phyloP scores from a whole-genome alignment of 2,113 vertebrate species.

The Nibea coibor region DNA sequence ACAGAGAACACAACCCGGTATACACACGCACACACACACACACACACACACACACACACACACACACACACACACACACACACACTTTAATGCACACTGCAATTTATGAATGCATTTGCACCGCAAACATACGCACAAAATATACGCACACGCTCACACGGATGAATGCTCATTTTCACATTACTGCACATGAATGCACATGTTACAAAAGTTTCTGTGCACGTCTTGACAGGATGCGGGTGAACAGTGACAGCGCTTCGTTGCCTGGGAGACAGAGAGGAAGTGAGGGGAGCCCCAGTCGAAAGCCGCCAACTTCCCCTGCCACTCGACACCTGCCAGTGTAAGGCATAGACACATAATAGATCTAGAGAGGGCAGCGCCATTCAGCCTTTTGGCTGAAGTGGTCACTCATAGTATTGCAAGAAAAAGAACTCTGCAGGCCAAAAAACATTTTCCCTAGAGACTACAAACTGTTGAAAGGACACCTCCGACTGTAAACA shows the following conservation, averaged over 20 bases:
- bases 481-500: no score
- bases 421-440: no score
- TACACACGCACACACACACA: neutral
- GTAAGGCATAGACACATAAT: constrained; percentile 60
- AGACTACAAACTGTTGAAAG: no score
- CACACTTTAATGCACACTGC: neutral
- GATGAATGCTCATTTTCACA: neutral
- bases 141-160: constrained; percentile 2
- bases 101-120: neutral
- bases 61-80: neutral
- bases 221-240: constrained; percentile 80
- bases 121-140: neutral
- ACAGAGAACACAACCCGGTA: constrained; percentile 83
- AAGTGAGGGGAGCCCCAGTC: constrained; percentile 80
- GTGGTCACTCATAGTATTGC: no score
- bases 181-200: constrained; percentile 15
- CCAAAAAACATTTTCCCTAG: no score
- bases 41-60: neutral
- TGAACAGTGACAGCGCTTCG: constrained; percentile 87
- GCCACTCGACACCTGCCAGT: constrained; percentile 77
- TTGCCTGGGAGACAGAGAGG: constrained; percentile 84
- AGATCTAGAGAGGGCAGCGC: no score
- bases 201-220: neutral
- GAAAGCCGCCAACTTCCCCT: constrained; percentile 79
- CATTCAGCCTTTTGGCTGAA: no score